Evolutionary conservation across 1,140 invertebrate species (phyloP), one percentile per base, ranked within the genome.

Genomic region (Drosophila guanche): DNA sequence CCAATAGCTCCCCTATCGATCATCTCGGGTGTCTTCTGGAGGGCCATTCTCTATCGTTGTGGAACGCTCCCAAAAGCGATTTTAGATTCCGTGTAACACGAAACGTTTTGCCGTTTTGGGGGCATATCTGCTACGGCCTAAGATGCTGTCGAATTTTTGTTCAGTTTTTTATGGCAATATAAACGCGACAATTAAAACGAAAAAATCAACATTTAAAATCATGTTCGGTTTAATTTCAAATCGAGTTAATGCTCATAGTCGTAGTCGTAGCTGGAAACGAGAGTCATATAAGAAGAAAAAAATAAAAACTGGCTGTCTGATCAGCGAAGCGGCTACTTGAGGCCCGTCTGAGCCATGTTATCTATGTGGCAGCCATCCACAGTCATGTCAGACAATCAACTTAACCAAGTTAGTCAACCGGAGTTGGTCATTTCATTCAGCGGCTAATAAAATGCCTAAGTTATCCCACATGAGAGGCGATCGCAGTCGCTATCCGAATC

Each of bases 141-240:
- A 65, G 53, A 70, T 61, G 53, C 54, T 75, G 76, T 60, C 69
- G 53, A 46, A 55, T 76, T 69, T 80, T 86, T 63, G 45, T 75
- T 78, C 59, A 74, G 60, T 66, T 81, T 20, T 85, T 86, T 88
- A 86, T 86, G 74, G 83, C 83, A 88, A 83, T 89, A 86, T 86
- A 86, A 86, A 86, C 78, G 83, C 83, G 78, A 83, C 83, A 70
- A 86, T 86, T 88, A 86, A 86, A 86, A 83, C 83, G 83, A 88
- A 78, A 77, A 86, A 88, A 86, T 88, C 83, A 83, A 86, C 83
- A 86, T 86, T 88, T 88, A 86, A 86, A 88, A 86, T 76, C 83
- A 83, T 86, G 83, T 86, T 86, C 56, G 83, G 83, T 83, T 86
- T 86, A 86, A 88, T 86, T 86, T 88, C 62, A 74, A 83, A 68